These are phyloP conservation scores for Oscheius sp. DNA, from an alignment of 1,140 invertebrate genomes.

Conservation along the genomic window DNA sequence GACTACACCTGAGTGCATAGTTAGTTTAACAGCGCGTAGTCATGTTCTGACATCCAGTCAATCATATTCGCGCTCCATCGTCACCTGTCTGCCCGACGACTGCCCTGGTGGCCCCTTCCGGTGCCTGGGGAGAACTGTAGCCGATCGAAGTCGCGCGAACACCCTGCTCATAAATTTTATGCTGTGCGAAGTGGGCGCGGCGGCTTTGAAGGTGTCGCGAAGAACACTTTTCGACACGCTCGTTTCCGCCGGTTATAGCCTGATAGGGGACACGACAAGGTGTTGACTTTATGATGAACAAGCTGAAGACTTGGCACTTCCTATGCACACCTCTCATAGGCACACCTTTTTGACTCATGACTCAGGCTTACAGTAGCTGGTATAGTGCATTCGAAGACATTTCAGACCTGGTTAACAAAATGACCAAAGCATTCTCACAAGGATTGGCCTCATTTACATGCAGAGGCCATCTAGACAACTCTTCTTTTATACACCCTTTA, in stretches of 20 bases:
- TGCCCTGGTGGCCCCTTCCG: too few relatives aligned
- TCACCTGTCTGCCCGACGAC: background rate
- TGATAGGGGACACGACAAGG: background rate
- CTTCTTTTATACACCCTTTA: too few relatives aligned
- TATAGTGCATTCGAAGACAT: too few relatives aligned
- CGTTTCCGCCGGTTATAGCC: conserved; percentile 7
- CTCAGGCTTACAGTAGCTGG: too few relatives aligned
- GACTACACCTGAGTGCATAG: too few relatives aligned
- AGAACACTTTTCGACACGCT: conserved; percentile 5
- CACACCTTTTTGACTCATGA: too few relatives aligned
- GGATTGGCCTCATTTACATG: too few relatives aligned
- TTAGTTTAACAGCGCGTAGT: background rate
- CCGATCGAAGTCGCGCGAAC: background rate
- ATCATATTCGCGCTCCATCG: conserved; percentile 2
- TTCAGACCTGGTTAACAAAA: too few relatives aligned
- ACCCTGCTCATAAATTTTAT: conserved; percentile 3
- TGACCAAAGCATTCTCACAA: too few relatives aligned
- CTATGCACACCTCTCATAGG: too few relatives aligned
- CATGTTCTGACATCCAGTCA: conserved; percentile 12
- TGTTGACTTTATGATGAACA: conserved; percentile 9
- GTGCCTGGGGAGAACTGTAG: background rate
- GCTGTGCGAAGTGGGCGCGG: background rate
- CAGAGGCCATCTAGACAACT: too few relatives aligned
- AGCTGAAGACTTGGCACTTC: too few relatives aligned
- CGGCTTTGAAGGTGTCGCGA: background rate